Base-by-base conservation (phyloP, 2,888 invertebrate species). In the Drosophila cognata region DNA sequence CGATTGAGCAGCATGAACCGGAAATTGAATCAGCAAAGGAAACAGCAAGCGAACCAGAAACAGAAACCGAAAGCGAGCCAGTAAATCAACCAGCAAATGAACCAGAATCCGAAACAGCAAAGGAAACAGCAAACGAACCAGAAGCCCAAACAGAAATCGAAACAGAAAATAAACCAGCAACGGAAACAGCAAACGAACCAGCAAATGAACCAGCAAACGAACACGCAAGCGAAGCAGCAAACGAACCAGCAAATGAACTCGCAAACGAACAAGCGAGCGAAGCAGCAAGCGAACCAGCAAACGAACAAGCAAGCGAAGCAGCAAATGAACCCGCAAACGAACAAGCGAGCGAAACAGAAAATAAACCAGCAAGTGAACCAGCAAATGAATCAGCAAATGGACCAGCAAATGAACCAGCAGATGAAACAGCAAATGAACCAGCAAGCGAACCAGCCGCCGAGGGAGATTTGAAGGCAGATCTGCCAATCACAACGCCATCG, bases 1-100 rank as follows among this genome's bases (percentile, higher is more conserved):
- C 62, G 2, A 31, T 13, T 41, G 65, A 62, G 41, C 66, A 52
- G 21, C 13, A 43, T 13, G 65, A 62, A 13, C 11, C 29, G 25
- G 36, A 61, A 28, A 16, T 13, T 28, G 48, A 59, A 11, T 7
- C 25, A 6, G 52, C 46, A 16, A 5, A 31, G 28, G 29, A 53
- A 18, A 16, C 21, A 18, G 50, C 25, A 21, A 46, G 11, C n/a
- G 36, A 35, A n/a, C 29, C 31, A 18, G 38, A 55, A 10, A 18
- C 46, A 0, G 21, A 41, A 29, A 21, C 46, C 2, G 65, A 50
- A 21, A n/a, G 18, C 25, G 10, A 29, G 6, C 6, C 68, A n/a
- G 41, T 4, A 43, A 21, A 57, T 25, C 52, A 59, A 10, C 25
- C 56, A 10, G n/a, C 10, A 16, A 28, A 8, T 5, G 38, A 58